A percentile compares a stretch with the other conserved stretches of the same genome.
Evolutionary conservation across 2,113 vertebrate genomes (phyloP).

Genomic region (Spea bombifrons): DNA sequence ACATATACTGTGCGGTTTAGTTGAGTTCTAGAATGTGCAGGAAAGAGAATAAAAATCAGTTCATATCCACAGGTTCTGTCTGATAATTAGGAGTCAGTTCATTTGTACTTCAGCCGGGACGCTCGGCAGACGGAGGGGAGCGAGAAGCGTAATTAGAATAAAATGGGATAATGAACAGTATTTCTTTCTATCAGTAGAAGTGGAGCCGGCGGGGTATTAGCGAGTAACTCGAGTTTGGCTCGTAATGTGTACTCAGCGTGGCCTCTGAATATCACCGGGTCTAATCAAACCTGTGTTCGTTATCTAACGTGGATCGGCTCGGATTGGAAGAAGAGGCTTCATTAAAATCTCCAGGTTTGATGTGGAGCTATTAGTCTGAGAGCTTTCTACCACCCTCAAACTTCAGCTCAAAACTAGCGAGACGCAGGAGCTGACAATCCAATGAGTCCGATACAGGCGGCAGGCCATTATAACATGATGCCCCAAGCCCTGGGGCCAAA

Average conservation of each 20-base stretch:
- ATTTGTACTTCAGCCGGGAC: background rate
- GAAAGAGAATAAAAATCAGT: background rate
- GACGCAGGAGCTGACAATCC: no score
- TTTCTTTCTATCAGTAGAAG: conserved; percentile 5
- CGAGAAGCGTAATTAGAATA: conserved; percentile 7
- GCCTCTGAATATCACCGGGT: background rate
- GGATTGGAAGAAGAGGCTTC: no score
- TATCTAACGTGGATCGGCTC: background rate
- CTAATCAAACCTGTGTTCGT: background rate
- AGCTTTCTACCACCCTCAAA: no score
- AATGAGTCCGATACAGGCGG: no score
- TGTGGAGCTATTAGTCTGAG: no score
- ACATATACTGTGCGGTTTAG: no score
- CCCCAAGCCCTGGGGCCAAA: no score
- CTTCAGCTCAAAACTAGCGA: no score
- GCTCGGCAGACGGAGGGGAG: background rate
- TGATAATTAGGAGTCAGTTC: conserved; percentile 11
- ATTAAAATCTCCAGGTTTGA: no score
- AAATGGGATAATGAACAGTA: conserved; percentile 7
- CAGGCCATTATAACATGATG: no score
- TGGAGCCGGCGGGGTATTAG: background rate
- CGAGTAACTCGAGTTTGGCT: background rate
- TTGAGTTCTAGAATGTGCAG: no score
- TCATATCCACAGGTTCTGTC: background rate
- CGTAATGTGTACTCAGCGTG: background rate